Percentiles rank a stretch among this genome's conserved stretches.
These are phyloP conservation scores for Drosophila mercatorum DNA, from an alignment of 2,888 invertebrate genomes.

Conservation along the genomic window DNA sequence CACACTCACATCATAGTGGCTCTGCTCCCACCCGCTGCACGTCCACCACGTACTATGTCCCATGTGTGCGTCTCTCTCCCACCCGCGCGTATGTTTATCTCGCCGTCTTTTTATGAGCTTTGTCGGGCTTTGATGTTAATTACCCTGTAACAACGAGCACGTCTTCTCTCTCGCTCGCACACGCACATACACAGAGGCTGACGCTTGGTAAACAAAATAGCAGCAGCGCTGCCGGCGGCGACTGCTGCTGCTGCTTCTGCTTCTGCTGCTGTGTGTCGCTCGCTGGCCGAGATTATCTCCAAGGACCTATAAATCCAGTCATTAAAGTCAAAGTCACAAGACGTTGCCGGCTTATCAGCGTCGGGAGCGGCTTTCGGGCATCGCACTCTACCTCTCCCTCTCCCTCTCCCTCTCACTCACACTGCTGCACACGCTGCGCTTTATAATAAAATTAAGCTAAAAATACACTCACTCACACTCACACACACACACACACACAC, in stretches of 20 bases:
- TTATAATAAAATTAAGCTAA: conserved; percentile 73
- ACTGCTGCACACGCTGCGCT: conserved; percentile 31
- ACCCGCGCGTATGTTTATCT: conserved; percentile 62
- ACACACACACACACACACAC: conserved; percentile 2
- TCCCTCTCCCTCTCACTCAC: neutral
- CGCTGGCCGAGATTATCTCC: conserved; percentile 82
- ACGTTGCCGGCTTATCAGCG: conserved; percentile 77
- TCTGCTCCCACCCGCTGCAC: conserved; percentile 10
- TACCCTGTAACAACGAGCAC: conserved; percentile 81
- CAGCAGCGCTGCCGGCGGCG: conserved; percentile 36
- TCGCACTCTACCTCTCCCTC: neutral
- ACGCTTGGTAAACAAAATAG: conserved; percentile 78
- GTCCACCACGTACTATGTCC: conserved; percentile 47
- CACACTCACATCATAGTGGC: neutral
- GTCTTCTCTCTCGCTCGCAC: conserved; percentile 29
- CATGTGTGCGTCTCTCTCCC: conserved; percentile 38
- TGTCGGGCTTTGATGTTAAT: conserved; percentile 83
- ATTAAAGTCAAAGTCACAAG: conserved; percentile 85
- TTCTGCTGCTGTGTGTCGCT: conserved; percentile 22
- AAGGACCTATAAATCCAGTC: conserved; percentile 85
- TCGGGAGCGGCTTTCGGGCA: conserved; percentile 32
- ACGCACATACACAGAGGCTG: neutral
- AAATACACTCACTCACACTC: conserved; percentile 24
- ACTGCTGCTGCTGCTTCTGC: conserved; percentile 9
- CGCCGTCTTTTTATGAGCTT: conserved; percentile 79